Conservation (phyloP, 1,140 invertebrate species). For the Trichogramma pretiosum region DNA sequence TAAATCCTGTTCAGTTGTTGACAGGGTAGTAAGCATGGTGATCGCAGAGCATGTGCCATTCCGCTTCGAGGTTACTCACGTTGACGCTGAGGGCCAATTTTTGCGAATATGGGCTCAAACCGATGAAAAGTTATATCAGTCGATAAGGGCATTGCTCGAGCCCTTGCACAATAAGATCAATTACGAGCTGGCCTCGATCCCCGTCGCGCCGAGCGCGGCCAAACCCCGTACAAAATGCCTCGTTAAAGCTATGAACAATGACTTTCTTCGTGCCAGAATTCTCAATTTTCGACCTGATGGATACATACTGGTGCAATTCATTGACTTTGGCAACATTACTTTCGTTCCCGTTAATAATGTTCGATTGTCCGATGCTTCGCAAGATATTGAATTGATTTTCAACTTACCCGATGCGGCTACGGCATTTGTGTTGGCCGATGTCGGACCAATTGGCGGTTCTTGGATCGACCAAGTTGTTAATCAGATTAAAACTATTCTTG, state of each 20-base stretch:
- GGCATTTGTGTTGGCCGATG: slow-evolving; percentile 50
- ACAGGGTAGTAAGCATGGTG: too few species aligned
- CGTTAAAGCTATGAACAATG: slow-evolving; percentile 55
- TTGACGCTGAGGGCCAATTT: slow-evolving; percentile 55
- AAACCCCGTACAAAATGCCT: slow-evolving; percentile 49
- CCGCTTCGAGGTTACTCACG: slow-evolving; percentile 52
- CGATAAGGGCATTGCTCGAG: slow-evolving; percentile 48
- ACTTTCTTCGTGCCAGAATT: slow-evolving; percentile 55
- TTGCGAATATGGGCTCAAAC: slow-evolving; percentile 60
- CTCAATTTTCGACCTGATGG: slow-evolving; percentile 38
- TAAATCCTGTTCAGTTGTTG: too few species aligned
- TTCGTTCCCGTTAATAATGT: slow-evolving; percentile 48
- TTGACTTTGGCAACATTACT: slow-evolving; percentile 63
- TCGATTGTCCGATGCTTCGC: slow-evolving; percentile 46
- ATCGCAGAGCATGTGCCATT: slow-evolving; percentile 18
- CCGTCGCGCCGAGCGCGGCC: slow-evolving; percentile 23
- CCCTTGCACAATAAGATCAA: slow-evolving; percentile 41
- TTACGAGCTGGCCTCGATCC: slow-evolving; percentile 30
- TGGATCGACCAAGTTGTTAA: slow-evolving; percentile 47
- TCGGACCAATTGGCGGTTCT: slow-evolving; percentile 38
- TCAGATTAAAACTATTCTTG: slow-evolving; percentile 42
- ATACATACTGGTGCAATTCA: slow-evolving; percentile 53
- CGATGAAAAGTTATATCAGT: slow-evolving; percentile 47
- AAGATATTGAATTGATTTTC: slow-evolving; percentile 39
- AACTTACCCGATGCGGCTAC: slow-evolving; percentile 47